Evolutionary conservation across 2,888 invertebrate genomes (phyloP).

Genomic region (Lumbricus terrestris): DNA sequence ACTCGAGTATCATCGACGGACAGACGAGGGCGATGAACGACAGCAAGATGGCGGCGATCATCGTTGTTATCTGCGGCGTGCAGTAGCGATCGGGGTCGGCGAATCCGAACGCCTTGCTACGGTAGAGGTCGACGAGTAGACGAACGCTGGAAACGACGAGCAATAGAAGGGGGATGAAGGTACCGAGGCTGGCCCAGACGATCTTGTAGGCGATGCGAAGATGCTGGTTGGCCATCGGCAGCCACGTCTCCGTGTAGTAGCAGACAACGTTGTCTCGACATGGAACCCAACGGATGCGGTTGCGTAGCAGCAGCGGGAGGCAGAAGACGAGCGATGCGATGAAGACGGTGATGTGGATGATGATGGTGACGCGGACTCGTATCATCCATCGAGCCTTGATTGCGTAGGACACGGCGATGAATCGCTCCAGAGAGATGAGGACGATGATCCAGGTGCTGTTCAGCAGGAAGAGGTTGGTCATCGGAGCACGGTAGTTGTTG

Average conservation of each 20-base stretch:
- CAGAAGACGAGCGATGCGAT: conserved; percentile 13
- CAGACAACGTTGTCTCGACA: background rate
- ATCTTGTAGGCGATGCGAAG: background rate
- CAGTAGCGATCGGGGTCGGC: background rate
- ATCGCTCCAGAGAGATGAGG: conserved; percentile 20
- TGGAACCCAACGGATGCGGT: background rate
- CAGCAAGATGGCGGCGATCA: conserved; percentile 16
- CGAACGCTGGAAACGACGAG: conserved; percentile 21
- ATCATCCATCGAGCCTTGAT: conserved; percentile 4
- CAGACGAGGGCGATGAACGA: conserved; percentile 23
- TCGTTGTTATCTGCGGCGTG: conserved; percentile 20
- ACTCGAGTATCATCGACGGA: conserved; percentile 27
- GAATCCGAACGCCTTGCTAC: conserved; percentile 11
- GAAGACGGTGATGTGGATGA: conserved; percentile 15
- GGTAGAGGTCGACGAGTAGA: conserved; percentile 10
- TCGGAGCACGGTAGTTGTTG: background rate
- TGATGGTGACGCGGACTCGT: background rate
- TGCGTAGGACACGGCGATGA: conserved; percentile 20
- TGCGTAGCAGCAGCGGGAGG: background rate
- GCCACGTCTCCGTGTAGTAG: background rate
- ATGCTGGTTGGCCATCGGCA: background rate
- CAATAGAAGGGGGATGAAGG: conserved; percentile 7
- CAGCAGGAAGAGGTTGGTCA: conserved; percentile 20
- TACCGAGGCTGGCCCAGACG: conserved; percentile 16
- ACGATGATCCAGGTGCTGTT: conserved; percentile 27